Conservation (phyloP, 1,140 invertebrate species). For the Ericerus pela region DNA sequence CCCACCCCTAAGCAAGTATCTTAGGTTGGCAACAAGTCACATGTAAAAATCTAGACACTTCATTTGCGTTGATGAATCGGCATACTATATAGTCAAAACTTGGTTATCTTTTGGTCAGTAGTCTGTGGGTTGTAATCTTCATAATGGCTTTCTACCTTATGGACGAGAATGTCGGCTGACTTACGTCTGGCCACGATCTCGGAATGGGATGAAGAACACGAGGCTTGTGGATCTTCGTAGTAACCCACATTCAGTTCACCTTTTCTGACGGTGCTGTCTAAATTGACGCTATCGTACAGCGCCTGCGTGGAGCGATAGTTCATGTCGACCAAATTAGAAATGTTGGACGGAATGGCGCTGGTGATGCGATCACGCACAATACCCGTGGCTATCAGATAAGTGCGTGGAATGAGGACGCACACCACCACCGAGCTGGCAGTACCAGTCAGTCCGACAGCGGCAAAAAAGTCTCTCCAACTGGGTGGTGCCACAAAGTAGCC, state of each 20-base stretch:
- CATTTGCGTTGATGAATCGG: neutral
- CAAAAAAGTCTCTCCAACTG: conserved; percentile 19
- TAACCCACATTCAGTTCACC: neutral
- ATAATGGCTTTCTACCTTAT: conserved; percentile 20
- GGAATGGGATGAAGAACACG: neutral
- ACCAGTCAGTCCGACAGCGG: conserved; percentile 24
- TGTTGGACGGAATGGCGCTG: conserved; percentile 22
- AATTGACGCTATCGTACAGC: conserved; percentile 28
- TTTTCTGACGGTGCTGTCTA: neutral
- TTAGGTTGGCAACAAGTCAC: neutral
- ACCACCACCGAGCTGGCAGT: conserved; percentile 36
- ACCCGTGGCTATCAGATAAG: conserved; percentile 39
- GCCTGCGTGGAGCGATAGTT: conserved; percentile 28
- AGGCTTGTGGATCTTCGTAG: conserved; percentile 4
- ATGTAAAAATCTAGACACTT: neutral
- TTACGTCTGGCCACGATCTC: conserved; percentile 19
- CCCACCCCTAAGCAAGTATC: neutral
- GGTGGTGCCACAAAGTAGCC: conserved; percentile 33
- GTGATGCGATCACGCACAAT: conserved; percentile 29
- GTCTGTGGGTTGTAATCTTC: conserved; percentile 23
- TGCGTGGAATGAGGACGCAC: conserved; percentile 40
- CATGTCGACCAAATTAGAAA: conserved; percentile 22
- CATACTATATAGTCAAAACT: conserved; percentile 21
- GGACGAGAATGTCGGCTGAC: conserved; percentile 22
- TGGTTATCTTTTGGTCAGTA: conserved; percentile 24